These are phyloP conservation scores for Mobula hypostoma DNA, from an alignment of 2,113 vertebrate species.

Conservation along the genomic window DNA sequence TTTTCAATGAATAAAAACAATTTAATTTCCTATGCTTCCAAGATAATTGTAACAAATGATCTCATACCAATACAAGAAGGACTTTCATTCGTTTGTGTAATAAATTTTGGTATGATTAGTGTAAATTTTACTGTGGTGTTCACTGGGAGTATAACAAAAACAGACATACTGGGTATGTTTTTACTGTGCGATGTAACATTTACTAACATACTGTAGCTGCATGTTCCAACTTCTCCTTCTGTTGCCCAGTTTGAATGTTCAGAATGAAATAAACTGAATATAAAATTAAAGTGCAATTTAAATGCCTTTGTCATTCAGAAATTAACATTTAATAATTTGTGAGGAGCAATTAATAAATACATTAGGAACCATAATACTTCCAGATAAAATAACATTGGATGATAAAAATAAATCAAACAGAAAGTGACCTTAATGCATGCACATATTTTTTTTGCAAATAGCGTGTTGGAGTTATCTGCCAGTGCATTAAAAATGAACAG, in stretches of 20 bases:
- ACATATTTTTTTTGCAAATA: background rate
- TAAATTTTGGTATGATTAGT: background rate
- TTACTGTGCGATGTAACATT: background rate
- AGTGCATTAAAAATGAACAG: background rate
- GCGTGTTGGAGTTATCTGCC: background rate
- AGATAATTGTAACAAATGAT: background rate
- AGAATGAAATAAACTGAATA: background rate
- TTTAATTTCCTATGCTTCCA: background rate
- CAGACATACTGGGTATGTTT: background rate
- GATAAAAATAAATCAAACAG: background rate
- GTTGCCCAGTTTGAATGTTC: background rate
- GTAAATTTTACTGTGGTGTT: background rate
- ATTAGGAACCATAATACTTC: background rate
- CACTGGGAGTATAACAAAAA: background rate
- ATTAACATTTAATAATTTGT: background rate
- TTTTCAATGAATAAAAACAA: background rate
- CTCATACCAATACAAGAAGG: background rate
- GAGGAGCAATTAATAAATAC: background rate
- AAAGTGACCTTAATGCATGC: background rate
- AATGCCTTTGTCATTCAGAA: background rate
- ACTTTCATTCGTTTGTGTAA: background rate
- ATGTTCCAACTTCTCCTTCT: background rate
- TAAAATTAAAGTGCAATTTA: slow-evolving; percentile 12
- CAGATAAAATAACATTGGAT: background rate
- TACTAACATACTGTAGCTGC: background rate